phyloP scores from a whole-genome alignment of 2,888 invertebrate genomes.

The Mactromeris polynyma region DNA sequence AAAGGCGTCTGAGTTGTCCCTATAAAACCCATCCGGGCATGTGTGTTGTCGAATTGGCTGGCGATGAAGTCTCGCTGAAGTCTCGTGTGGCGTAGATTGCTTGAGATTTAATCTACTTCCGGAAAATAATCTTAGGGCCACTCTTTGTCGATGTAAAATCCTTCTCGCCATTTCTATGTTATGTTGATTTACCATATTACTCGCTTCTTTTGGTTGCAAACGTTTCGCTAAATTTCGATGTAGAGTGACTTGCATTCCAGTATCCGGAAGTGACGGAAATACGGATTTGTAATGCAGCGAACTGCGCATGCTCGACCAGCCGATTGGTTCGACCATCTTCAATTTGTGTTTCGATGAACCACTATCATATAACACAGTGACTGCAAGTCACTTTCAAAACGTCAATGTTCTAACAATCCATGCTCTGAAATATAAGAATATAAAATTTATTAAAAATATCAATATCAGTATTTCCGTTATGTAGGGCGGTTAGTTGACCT shows the following conservation, averaged over 20 bases:
- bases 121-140: slow-evolving; percentile 61
- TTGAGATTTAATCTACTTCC: slow-evolving; percentile 67
- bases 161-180: slow-evolving; percentile 71
- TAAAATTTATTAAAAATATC: too few species aligned
- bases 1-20: slow-evolving; percentile 54
- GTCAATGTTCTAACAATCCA: not conserved
- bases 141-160: slow-evolving; percentile 71
- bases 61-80: slow-evolving; percentile 62
- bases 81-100: slow-evolving; percentile 64
- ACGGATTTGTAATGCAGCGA: slow-evolving; percentile 73
- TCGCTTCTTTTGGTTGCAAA: slow-evolving; percentile 70
- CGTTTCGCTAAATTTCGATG: slow-evolving; percentile 70
- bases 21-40: slow-evolving; percentile 59
- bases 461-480: too few species aligned
- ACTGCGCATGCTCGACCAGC: slow-evolving; percentile 72
- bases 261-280: slow-evolving; percentile 65
- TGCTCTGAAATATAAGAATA: not conserved
- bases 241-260: slow-evolving; percentile 70
- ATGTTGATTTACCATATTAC: slow-evolving; percentile 51
- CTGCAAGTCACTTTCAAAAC: not conserved
- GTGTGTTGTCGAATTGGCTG: slow-evolving; percentile 61
- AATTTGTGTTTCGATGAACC: not conserved
- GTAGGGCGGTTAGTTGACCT: too few species aligned
- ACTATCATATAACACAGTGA: not conserved
- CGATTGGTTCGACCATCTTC: slow-evolving; percentile 69